These are phyloP conservation scores for Indicator maculatus DNA, from an alignment of 2,113 vertebrate species.

Conservation along the genomic window DNA sequence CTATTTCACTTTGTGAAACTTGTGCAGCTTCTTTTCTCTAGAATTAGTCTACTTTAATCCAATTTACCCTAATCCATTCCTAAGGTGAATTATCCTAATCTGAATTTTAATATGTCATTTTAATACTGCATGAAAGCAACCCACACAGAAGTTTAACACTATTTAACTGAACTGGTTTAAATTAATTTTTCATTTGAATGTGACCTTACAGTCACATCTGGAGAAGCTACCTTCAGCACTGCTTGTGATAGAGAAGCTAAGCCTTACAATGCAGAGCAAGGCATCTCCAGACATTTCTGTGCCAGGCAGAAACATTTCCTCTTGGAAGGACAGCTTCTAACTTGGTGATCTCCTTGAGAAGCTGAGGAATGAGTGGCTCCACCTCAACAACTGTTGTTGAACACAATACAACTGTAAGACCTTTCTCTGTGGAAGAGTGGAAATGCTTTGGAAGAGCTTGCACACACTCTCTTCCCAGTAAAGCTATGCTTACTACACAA, in stretches of 20 bases:
- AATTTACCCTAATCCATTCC: conserved; percentile 43
- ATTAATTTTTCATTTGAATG: conserved; percentile 11
- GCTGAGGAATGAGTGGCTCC: background rate
- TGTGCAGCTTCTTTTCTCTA: background rate
- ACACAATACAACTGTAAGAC: background rate
- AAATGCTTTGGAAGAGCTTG: background rate
- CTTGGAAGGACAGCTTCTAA: background rate
- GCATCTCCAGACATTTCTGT: rapidly evolving
- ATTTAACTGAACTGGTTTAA: conserved; percentile 32
- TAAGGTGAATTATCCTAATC: conserved; percentile 51
- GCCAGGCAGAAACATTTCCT: background rate
- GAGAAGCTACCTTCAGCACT: background rate
- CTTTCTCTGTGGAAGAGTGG: background rate
- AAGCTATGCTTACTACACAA: background rate
- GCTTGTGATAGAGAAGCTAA: background rate
- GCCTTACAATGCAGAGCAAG: background rate
- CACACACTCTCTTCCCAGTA: background rate
- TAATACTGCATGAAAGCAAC: conserved; percentile 38
- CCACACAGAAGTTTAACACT: background rate
- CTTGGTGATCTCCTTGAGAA: background rate
- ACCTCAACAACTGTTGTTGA: background rate
- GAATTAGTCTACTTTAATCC: conserved; percentile 37
- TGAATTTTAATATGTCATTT: conserved; percentile 22
- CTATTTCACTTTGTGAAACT: conserved; percentile 1
- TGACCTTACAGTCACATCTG: conserved; percentile 1